These are phyloP conservation scores for Amphilophus citrinellus DNA, from an alignment of 2,113 vertebrate genomes.

Conservation along the genomic window DNA sequence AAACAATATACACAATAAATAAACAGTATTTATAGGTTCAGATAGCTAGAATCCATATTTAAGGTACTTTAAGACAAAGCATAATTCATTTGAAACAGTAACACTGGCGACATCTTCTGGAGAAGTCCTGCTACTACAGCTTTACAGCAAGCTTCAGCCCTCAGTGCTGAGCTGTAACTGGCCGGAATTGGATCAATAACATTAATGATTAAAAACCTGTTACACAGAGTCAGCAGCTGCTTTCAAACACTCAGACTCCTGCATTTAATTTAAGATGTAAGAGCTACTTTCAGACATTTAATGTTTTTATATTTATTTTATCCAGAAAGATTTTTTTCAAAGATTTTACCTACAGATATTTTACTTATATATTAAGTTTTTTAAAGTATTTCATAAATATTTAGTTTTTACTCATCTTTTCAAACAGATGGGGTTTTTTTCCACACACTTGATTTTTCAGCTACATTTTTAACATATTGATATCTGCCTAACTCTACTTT, in stretches of 20 bases:
- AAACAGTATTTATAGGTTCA: too few relatives aligned
- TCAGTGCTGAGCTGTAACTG: neutral
- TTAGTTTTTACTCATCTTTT: too few relatives aligned
- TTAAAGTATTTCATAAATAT: neutral
- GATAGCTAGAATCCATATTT: too few relatives aligned
- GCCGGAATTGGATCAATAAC: neutral
- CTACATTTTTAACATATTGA: too few relatives aligned
- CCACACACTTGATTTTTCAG: too few relatives aligned
- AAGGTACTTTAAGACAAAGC: neutral
- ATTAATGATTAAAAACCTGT: neutral
- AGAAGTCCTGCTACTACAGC: neutral
- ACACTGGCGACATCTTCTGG: neutral
- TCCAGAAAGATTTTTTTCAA: too few relatives aligned
- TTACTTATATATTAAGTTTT: fast-evolving
- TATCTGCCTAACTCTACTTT: too few relatives aligned
- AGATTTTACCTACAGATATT: neutral
- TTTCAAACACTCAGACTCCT: neutral
- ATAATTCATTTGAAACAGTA: neutral
- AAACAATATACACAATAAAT: too few relatives aligned
- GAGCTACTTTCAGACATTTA: neutral
- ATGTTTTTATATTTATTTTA: too few relatives aligned
- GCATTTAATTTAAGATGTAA: neutral
- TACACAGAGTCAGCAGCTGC: neutral
- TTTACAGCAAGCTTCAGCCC: neutral
- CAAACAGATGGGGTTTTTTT: too few relatives aligned